Conservation (phyloP, 2,888 invertebrate genomes). For the Aphodius granarius region DNA sequence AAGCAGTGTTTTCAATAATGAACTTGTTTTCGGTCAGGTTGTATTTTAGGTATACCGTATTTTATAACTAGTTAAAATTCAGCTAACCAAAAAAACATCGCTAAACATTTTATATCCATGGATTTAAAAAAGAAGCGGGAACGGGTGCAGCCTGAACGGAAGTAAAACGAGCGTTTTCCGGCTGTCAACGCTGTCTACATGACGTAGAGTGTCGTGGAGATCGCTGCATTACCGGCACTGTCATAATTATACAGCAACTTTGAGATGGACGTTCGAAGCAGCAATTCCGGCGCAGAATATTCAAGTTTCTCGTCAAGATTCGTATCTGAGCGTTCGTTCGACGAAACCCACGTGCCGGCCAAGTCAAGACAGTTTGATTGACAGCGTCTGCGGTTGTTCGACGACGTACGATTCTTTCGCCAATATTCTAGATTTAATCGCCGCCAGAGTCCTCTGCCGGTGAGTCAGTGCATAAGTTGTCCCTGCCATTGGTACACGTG, state of each 20-base stretch:
- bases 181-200: slow-evolving; percentile 2
- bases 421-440: slow-evolving; percentile 21
- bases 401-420: slow-evolving; percentile 4
- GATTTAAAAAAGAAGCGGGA: neutral
- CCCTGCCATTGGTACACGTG: slow-evolving; percentile 45
- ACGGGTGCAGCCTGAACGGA: neutral
- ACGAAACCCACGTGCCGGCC: slow-evolving; percentile 15
- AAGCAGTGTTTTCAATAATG: no score
- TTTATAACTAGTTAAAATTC: no score
- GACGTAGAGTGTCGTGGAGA: no score
- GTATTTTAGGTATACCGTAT: no score
- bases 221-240: neutral
- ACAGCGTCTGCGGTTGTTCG: slow-evolving; percentile 16
- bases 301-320: neutral
- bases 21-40: no score
- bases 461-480: slow-evolving; percentile 25
- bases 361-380: slow-evolving; percentile 25
- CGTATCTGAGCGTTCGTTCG: slow-evolving; percentile 14
- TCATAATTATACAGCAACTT: neutral
- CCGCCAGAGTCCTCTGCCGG: slow-evolving; percentile 40
- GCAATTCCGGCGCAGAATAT: neutral
- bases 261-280: slow-evolving; percentile 27
- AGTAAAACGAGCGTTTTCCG: neutral
- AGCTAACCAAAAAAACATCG: no score
- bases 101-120: no score